A percentile compares a stretch with the other conserved stretches of the same genome.
These are phyloP conservation scores for Spisula subtruncata DNA, from an alignment of 2,888 invertebrate species.

Conservation along the genomic window DNA sequence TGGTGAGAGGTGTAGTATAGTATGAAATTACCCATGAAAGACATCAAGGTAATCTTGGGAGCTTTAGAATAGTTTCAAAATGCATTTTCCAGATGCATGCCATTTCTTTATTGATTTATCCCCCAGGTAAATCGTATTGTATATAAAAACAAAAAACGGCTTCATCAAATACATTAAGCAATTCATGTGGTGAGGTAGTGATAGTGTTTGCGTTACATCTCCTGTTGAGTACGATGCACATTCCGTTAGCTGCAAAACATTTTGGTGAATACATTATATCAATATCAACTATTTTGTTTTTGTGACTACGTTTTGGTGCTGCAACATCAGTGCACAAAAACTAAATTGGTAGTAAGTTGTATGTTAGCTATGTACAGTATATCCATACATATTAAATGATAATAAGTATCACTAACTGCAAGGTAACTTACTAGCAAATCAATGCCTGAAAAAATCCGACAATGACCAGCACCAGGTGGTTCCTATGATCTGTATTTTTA, in stretches of 20 bases:
- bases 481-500: too few relatives aligned
- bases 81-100: not conserved
- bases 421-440: too few relatives aligned
- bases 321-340: too few relatives aligned
- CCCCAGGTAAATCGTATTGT: not conserved
- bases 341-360: too few relatives aligned
- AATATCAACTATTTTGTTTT: too few relatives aligned
- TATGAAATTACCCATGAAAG: not conserved
- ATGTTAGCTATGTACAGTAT: too few relatives aligned
- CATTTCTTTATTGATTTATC: not conserved
- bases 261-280: too few relatives aligned
- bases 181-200: not conserved
- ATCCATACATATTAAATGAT: too few relatives aligned
- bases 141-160: not conserved
- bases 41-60: not conserved
- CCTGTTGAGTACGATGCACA: not conserved
- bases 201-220: not conserved
- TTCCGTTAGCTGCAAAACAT: not conserved
- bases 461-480: too few relatives aligned
- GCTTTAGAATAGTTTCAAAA: not conserved
- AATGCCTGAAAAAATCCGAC: too few relatives aligned
- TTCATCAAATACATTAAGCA: not conserved
- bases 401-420: too few relatives aligned
- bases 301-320: too few relatives aligned
- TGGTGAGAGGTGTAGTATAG: not conserved